Base-by-base conservation (phyloP, 2,888 invertebrate genomes). In the Danaus chrysippus region DNA sequence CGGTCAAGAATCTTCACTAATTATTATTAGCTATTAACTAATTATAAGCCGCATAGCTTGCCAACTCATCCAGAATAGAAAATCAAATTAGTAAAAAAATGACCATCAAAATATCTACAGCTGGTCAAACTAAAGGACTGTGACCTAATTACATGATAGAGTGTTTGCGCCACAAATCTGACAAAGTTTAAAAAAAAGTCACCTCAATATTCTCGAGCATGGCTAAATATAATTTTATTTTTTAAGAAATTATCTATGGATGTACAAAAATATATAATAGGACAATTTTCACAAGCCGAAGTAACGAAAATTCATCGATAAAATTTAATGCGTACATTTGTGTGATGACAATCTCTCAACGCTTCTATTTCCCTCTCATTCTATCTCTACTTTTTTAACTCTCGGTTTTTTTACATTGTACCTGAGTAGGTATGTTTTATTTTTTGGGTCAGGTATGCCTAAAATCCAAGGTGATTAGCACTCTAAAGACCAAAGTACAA, bases 161-260 rank as follows among this genome's bases (percentile, higher is more conserved):
- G 6, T 17, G 56, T 56, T 5, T 1, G 0, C 17, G 44, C 19
- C 56, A 43, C 15, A 43, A 43, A 44, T 43, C 13, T 56, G 43
- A 34, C 19, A 58, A 58, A 23, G 1, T 23, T 5, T 34, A 34
- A 58, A 56, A 58, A 56, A 58, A 64, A 56, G 60, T 63, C 62
- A 65, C 55, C 62, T 65, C 60, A 60, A 65, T 57, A 68, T 68
- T 64, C 62, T 65, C 65, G 56, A 66, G 61, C 60, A 56, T 59
- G 43, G 61, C 59, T 46, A 63, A 44, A 19, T 58, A 58, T 59
- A 56, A 34, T 58, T 56, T 71, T 59, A 58, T 57, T 41, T 58
- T 61, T 9, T 41, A 3, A 34, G 17, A 41, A 49, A 34, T 5
- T 34, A 34, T 34, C 6, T 34, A 5, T 34, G 23, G 2, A 5